A percentile compares a stretch with the other conserved stretches of the same genome.
Evolutionary conservation across 1,140 invertebrate genomes (phyloP).

Genomic region (Octopus sinensis): DNA sequence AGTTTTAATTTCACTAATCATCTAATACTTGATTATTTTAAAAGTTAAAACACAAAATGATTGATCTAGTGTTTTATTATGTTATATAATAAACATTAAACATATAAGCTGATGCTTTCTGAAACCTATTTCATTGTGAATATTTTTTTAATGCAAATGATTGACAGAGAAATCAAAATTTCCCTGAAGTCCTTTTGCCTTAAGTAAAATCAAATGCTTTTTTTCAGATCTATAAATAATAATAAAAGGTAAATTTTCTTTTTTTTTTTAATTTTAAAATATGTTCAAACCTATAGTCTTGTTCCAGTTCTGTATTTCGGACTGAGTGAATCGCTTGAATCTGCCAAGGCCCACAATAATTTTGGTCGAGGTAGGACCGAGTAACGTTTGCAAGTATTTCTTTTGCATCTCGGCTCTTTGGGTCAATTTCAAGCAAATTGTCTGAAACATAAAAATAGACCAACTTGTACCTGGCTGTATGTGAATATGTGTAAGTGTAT

Average conservation of each 20-base stretch:
- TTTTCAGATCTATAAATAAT: neutral
- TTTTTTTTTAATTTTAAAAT: neutral
- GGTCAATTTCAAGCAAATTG: slow-evolving; percentile 24
- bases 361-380: slow-evolving; percentile 25
- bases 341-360: slow-evolving; percentile 23
- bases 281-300: slow-evolving; percentile 24
- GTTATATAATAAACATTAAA: too few relatives aligned
- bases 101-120: too few relatives aligned
- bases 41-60: too few relatives aligned
- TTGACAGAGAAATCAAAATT: neutral
- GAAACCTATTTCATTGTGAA: too few relatives aligned
- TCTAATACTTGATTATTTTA: too few relatives aligned
- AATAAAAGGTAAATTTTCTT: too few relatives aligned
- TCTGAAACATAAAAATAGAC: slow-evolving; percentile 20
- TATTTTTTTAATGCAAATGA: too few relatives aligned
- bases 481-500: too few relatives aligned
- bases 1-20: too few relatives aligned
- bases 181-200: neutral
- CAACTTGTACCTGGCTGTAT: too few relatives aligned
- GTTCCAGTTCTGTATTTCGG: slow-evolving; percentile 25
- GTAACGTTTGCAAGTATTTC: slow-evolving; percentile 25
- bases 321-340: slow-evolving; percentile 23
- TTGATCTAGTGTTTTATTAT: too few relatives aligned
- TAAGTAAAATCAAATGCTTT: neutral
- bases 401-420: slow-evolving; percentile 30